Evolutionary conservation across 2,888 invertebrate species (phyloP).

Genomic region (Boloria euphrosyne): DNA sequence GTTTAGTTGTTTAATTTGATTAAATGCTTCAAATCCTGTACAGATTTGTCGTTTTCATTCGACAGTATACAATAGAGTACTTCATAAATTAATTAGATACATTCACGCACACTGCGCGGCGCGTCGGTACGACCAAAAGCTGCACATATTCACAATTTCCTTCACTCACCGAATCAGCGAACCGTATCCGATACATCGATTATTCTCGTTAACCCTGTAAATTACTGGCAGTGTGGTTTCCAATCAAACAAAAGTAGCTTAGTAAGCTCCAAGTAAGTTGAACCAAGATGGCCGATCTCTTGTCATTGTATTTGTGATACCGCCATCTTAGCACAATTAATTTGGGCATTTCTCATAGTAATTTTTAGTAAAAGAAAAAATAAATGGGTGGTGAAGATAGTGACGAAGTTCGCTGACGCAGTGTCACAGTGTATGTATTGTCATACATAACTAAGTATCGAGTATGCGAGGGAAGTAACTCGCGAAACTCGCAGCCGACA

Average conservation of each 20-base stretch:
- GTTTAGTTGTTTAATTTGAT: constrained; percentile 48
- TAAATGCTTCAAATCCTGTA: constrained; percentile 59
- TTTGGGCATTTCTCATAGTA: not conserved
- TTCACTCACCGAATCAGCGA: constrained; percentile 51
- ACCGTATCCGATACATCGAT: constrained; percentile 35
- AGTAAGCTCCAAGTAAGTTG: not conserved
- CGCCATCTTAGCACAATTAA: too few species aligned
- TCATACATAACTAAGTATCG: constrained; percentile 37
- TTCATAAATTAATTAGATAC: constrained; percentile 66
- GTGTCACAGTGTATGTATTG: not conserved
- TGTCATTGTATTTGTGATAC: too few species aligned
- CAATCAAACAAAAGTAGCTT: not conserved
- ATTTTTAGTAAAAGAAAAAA: not conserved
- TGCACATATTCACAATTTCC: constrained; percentile 57
- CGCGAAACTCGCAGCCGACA: constrained; percentile 57
- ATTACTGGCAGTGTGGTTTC: constrained; percentile 30
- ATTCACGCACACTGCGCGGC: constrained; percentile 55
- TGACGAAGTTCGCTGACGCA: constrained; percentile 37
- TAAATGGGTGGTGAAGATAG: not conserved
- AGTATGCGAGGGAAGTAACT: constrained; percentile 64
- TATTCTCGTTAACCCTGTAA: constrained; percentile 31
- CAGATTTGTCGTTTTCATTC: constrained; percentile 62
- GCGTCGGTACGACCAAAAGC: constrained; percentile 70
- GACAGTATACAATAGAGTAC: constrained; percentile 57
- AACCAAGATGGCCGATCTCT: not conserved